phyloP scores from a whole-genome alignment of 2,888 invertebrate genomes.

The Amphiduros pacificus region DNA sequence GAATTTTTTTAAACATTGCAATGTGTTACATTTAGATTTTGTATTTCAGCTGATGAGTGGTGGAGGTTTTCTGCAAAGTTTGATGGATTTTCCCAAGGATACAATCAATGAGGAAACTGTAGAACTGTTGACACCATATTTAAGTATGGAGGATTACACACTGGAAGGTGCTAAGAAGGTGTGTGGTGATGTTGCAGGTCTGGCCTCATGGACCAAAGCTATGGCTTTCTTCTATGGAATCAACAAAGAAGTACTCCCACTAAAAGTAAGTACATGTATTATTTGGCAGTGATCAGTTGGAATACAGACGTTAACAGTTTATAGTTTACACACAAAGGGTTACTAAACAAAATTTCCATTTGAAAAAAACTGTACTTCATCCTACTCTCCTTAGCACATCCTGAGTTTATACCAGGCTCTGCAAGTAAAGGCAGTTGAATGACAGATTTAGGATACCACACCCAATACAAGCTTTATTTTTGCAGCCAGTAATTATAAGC shows the following conservation, averaged over 20 bases:
- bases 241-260: constrained; percentile 91
- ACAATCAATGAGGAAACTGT: constrained; percentile 97
- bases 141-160: constrained; percentile 90
- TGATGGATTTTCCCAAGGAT: constrained; percentile 64
- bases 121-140: constrained; percentile 80
- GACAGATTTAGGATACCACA: too few species aligned
- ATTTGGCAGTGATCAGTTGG: neutral
- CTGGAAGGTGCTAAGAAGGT: constrained; percentile 90
- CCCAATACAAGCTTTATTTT: too few species aligned
- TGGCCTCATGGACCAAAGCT: constrained; percentile 55
- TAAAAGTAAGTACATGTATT: constrained; percentile 67
- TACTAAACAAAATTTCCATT: too few species aligned
- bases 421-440: too few species aligned
- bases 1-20: too few species aligned
- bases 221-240: constrained; percentile 68
- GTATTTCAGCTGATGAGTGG: constrained; percentile 96
- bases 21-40: too few species aligned
- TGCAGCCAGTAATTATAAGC: too few species aligned
- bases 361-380: too few species aligned
- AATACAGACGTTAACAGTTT: too few species aligned
- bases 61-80: constrained; percentile 71
- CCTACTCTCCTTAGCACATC: too few species aligned
- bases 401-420: too few species aligned
- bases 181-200: constrained; percentile 57
- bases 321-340: too few species aligned